Percentiles rank a stretch among this genome's conserved stretches.
Evolutionary conservation across 2,888 invertebrate genomes (phyloP).

Genomic region (Cephus runcator): DNA sequence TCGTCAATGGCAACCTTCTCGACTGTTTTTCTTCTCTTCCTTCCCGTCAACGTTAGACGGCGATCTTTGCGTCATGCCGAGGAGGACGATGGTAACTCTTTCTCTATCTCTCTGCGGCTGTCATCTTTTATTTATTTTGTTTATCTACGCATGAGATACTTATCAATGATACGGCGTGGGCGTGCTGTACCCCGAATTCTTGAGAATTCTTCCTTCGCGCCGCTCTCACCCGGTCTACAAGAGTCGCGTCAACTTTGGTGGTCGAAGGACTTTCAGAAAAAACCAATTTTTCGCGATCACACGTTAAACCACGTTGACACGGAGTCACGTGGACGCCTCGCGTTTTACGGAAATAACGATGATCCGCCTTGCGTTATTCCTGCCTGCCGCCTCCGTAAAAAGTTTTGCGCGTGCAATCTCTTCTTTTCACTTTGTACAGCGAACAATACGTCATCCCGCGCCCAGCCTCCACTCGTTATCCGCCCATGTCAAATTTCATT

Average conservation of each 20-base stretch:
- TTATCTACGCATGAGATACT: too few species aligned
- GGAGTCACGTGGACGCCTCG: conserved; percentile 17
- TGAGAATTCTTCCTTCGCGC: too few species aligned
- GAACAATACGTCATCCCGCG: background rate
- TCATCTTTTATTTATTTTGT: too few species aligned
- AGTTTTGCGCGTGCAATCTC: background rate
- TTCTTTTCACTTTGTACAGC: background rate
- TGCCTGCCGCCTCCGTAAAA: conserved; percentile 28
- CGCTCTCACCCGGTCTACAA: too few species aligned
- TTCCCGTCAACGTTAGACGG: conserved; percentile 11
- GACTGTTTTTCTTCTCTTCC: conserved; percentile 8
- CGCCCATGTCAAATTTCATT: too few species aligned
- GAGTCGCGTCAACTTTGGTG: too few species aligned
- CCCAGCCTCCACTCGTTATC: too few species aligned
- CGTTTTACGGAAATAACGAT: conserved; percentile 44
- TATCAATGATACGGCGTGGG: too few species aligned
- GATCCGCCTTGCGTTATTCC: conserved; percentile 36
- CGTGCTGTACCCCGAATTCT: too few species aligned
- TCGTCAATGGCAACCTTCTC: too few species aligned
- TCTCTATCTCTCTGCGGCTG: background rate
- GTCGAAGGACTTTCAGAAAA: background rate
- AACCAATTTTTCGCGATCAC: background rate
- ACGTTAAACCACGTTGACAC: conserved; percentile 18
- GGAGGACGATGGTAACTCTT: background rate
- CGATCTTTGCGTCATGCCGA: background rate